Evolutionary conservation across 2,888 invertebrate species (phyloP).

Genomic region (Coronaproctus castanopsis): DNA sequence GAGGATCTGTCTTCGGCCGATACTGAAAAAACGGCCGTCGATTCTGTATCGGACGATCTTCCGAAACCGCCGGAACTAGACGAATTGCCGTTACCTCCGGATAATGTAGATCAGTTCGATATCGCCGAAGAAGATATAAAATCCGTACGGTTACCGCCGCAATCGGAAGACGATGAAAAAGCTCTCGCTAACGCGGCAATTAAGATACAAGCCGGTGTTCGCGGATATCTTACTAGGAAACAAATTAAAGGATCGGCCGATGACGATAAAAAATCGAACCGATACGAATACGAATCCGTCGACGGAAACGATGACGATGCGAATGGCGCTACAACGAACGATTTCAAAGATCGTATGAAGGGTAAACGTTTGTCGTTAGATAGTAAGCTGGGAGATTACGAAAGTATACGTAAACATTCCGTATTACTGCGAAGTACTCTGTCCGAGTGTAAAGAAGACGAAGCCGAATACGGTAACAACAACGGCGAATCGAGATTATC

Average conservation of each 20-base stretch:
- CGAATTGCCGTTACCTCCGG: conserved; percentile 9
- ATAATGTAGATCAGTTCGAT: conserved; percentile 10
- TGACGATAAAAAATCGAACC: conserved; percentile 1
- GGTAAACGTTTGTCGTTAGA: conserved; percentile 11
- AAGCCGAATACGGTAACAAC: background rate
- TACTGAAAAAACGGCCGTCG: conserved; percentile 8
- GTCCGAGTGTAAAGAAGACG: conserved; percentile 11
- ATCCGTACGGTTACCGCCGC: conserved; percentile 10
- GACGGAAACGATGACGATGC: background rate
- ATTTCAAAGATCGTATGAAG: background rate
- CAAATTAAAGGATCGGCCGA: conserved; percentile 6
- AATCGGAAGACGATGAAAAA: background rate
- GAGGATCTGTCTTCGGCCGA: conserved; percentile 9
- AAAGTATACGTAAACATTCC: conserved; percentile 11
- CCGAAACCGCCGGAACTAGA: conserved; percentile 11
- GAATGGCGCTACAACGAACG: too few relatives aligned
- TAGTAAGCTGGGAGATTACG: conserved; percentile 9
- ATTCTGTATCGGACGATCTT: conserved; percentile 10
- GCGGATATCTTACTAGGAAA: conserved; percentile 20
- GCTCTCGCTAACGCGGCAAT: conserved; percentile 12
- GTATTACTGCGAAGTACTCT: conserved; percentile 6
- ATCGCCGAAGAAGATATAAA: conserved; percentile 11
- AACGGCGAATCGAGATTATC: background rate
- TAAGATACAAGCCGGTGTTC: conserved; percentile 22
- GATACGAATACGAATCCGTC: background rate